Evolutionary conservation across 2,113 vertebrate species (phyloP), one percentile per base, ranked within the genome.

Genomic region (Carollia perspicillata): DNA sequence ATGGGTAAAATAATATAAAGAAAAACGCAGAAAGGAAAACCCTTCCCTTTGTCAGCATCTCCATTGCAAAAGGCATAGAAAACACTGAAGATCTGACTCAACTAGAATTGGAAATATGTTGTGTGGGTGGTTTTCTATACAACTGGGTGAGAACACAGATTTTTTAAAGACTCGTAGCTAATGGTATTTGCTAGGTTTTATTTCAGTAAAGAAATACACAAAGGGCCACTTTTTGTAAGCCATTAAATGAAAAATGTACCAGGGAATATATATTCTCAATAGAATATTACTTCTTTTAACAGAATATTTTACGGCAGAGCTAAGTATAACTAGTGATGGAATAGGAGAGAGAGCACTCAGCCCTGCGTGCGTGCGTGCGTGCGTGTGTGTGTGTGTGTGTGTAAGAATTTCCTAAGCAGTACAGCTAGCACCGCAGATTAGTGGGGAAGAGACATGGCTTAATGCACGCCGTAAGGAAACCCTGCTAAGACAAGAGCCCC

Each of bases 171-270:
- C 49, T 55, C 14, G 17, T 22, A 77, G 75, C 44, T 96, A 95
- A 95, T 96, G 92, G 84, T 88, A 95, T 96, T 95, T 96, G 94
- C 88, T 81, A 88, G 90, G 88, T 94, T 96, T 94, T 95, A 75
- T 96, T 93, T 95, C 96, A 90, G 17, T 55, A 93, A 94, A 58
- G 87, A 79, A 97, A 94, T 95, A 87, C 78, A 87, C 77, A 94
- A 90, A 92, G 90, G 94, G 80, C 58, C 33, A 80, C 51, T 84
- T 94, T 89, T 68, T 65, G 20, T 80, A 65, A 96, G 78, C 69
- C 65, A 90, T 95, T 95, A 96, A 86, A 42, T 89, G 65, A 87
- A 95, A 93, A 63, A 33, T 40, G 49, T 72, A 75, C 86, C 65
- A 49, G 87, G 71, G 69, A 81, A 40, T 63, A 42, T 5, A 51